phyloP scores from a whole-genome alignment of 1,140 invertebrate genomes.

The Zelostemma sp. region DNA sequence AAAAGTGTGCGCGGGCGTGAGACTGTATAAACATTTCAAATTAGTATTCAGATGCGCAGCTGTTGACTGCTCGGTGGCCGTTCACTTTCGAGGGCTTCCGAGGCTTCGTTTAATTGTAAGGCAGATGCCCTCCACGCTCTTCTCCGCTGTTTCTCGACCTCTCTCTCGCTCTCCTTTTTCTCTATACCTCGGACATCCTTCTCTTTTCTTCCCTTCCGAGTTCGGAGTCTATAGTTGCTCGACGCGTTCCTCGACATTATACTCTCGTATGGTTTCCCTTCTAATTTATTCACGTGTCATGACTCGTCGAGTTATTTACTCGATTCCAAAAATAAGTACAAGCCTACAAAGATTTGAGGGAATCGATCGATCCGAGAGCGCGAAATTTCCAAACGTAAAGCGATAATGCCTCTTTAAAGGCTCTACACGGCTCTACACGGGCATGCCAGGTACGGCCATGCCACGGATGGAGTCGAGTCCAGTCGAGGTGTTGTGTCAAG shows the following conservation, averaged over 20 bases:
- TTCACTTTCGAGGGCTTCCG: conserved; percentile 59
- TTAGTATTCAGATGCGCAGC: conserved; percentile 68
- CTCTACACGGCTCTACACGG: conserved; percentile 25
- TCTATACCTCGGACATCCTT: too few species aligned
- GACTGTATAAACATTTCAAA: conserved; percentile 67
- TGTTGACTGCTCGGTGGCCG: conserved; percentile 59
- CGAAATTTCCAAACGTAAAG: too few species aligned
- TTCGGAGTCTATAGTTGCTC: too few species aligned
- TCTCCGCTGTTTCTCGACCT: conserved; percentile 15
- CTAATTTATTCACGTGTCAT: background rate
- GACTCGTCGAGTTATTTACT: too few species aligned
- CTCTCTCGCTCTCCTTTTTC: too few species aligned
- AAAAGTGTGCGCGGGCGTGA: conserved; percentile 46
- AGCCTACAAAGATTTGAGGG: too few species aligned
- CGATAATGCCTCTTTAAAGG: conserved; percentile 37
- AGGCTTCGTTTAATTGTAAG: conserved; percentile 68
- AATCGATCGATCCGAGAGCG: too few species aligned
- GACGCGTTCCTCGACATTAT: conserved; percentile 18
- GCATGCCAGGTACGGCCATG: too few species aligned
- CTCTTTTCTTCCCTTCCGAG: background rate
- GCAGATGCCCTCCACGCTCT: conserved; percentile 58
- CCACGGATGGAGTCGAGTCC: conserved; percentile 38
- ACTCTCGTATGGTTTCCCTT: conserved; percentile 4
- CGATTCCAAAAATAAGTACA: too few species aligned
- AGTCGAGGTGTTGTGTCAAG: conserved; percentile 45